Conservation (phyloP, 2,888 invertebrate species). For the Auanema sp. region DNA sequence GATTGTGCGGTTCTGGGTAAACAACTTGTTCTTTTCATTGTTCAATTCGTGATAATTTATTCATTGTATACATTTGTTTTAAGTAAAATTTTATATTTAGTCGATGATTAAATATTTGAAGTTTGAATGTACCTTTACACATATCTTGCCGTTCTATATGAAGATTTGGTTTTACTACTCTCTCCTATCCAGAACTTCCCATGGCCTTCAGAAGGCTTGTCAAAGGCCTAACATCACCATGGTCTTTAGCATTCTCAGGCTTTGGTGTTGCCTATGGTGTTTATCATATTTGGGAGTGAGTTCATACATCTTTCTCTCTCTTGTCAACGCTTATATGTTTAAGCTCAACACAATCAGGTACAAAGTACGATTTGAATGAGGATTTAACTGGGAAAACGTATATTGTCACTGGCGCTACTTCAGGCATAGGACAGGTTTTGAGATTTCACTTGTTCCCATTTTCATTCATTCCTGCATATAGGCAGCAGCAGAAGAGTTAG, state of each 20-base stretch:
- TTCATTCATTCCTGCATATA: slow-evolving; percentile 21
- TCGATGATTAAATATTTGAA: background rate
- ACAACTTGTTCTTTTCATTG: too few relatives aligned
- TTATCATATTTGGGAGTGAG: slow-evolving; percentile 59
- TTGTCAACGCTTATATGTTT: slow-evolving; percentile 16
- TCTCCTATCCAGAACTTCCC: background rate
- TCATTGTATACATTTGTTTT: too few relatives aligned
- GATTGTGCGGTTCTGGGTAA: too few relatives aligned
- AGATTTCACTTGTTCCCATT: background rate
- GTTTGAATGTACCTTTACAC: background rate
- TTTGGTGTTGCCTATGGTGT: slow-evolving; percentile 55
- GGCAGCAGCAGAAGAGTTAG: slow-evolving; percentile 54
- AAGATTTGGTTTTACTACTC: slow-evolving; percentile 4
- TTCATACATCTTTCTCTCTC: slow-evolving; percentile 14
- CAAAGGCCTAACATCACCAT: slow-evolving; percentile 52
- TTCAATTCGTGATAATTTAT: too few relatives aligned
- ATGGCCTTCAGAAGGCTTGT: slow-evolving; percentile 48
- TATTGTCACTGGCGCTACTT: slow-evolving; percentile 61
- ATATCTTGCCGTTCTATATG: background rate
- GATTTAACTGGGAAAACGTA: slow-evolving; percentile 61
- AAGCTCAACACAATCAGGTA: slow-evolving; percentile 55
- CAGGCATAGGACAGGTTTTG: slow-evolving; percentile 54
- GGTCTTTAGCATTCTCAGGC: slow-evolving; percentile 55
- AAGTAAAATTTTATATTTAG: background rate
- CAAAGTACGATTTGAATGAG: slow-evolving; percentile 54